A percentile compares a stretch with the other conserved stretches of the same genome.
These are phyloP conservation scores for Danio rerio DNA, from an alignment of 2,113 vertebrate genomes.

Conservation along the genomic window GRCz12tu NC_133199.1:11017001-11017500, in stretches of 20 bases:
- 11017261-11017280: constrained; percentile 46
- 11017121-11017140: not conserved
- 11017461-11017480: no score
- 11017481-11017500: no score
- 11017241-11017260: constrained; percentile 26
- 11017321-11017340: constrained; percentile 37
- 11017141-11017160: not conserved
- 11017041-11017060: not conserved
- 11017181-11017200: constrained; percentile 20
- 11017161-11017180: not conserved
- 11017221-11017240: constrained; percentile 38
- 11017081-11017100: constrained; percentile 11
- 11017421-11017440: no score
- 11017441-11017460: no score
- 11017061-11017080: constrained; percentile 8
- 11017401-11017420: not conserved
- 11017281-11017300: not conserved
- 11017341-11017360: not conserved
- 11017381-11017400: not conserved
- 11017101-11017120: constrained; percentile 17
- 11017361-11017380: constrained; percentile 13
- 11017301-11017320: constrained; percentile 4
- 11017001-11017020: constrained; percentile 26
- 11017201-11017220: constrained; percentile 19
- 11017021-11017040: constrained; percentile 6